A percentile compares a stretch with the other conserved stretches of the same genome.
Evolutionary conservation across 1,140 invertebrate species (phyloP).

Genomic region (Panulirus ornatus): DNA sequence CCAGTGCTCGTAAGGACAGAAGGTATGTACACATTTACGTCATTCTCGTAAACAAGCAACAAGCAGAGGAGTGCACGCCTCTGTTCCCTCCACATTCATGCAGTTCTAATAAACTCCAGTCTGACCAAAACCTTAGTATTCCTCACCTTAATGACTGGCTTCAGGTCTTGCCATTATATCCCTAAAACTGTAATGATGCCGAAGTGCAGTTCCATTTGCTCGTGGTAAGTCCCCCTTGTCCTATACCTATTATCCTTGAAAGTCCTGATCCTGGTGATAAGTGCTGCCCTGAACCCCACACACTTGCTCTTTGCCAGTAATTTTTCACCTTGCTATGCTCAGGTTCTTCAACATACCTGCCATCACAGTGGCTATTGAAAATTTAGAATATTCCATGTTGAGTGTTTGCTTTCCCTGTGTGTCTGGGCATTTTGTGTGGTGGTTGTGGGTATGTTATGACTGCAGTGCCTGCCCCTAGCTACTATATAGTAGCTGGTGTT

Average conservation of each 20-base stretch:
- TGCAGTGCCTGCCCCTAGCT: conserved; percentile 28
- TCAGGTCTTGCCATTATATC: conserved; percentile 48
- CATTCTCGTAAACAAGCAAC: conserved; percentile 17
- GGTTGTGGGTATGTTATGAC: conserved; percentile 34
- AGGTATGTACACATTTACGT: conserved; percentile 31
- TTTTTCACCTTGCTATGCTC: not conserved
- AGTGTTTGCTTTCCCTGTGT: not conserved
- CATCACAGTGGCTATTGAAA: conserved; percentile 14
- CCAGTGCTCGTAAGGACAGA: conserved; percentile 32
- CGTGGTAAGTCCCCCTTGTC: conserved; percentile 57
- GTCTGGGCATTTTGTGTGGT: conserved; percentile 30
- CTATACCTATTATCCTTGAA: conserved; percentile 49
- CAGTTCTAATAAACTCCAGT: conserved; percentile 8
- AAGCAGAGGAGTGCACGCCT: conserved; percentile 4
- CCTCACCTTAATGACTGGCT: conserved; percentile 43
- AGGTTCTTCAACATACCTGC: not conserved
- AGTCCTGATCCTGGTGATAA: conserved; percentile 40
- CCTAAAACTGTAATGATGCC: conserved; percentile 18
- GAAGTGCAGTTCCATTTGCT: conserved; percentile 56
- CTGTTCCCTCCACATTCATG: conserved; percentile 33
- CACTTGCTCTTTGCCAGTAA: not conserved
- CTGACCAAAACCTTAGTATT: conserved; percentile 49
- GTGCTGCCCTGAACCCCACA: conserved; percentile 30
- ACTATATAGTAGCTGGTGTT: conserved; percentile 18
- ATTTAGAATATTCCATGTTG: not conserved